A percentile compares a stretch with the other conserved stretches of the same genome.
Evolutionary conservation across 1,140 invertebrate species (phyloP).

Genomic region (Tyrophagus putrescentiae): DNA sequence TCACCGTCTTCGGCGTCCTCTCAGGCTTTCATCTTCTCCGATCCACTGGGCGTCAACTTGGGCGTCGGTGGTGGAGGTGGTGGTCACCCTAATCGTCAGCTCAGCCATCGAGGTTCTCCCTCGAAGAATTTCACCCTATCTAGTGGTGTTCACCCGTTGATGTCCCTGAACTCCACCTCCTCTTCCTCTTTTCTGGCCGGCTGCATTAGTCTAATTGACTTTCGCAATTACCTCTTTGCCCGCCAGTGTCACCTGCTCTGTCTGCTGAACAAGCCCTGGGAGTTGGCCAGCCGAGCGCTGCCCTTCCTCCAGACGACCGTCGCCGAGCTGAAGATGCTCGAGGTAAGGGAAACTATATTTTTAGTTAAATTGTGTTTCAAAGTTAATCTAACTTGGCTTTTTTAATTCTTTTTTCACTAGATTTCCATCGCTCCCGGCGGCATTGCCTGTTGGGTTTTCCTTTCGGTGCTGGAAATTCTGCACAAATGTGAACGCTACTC

Average conservation of each 20-base stretch:
- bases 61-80: neutral
- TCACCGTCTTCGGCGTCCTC: no score
- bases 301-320: conserved; percentile 71
- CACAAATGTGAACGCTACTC: conserved; percentile 41
- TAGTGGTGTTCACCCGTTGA: conserved; percentile 5
- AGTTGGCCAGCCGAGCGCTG: conserved; percentile 67
- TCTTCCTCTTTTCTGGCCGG: neutral
- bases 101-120: neutral
- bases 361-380: no score
- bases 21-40: neutral
- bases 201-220: conserved; percentile 50
- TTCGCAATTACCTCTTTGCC: conserved; percentile 84
- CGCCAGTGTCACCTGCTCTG: conserved; percentile 76
- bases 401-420: conserved; percentile 27
- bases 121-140: conserved; percentile 15
- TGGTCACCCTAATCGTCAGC: neutral
- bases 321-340: conserved; percentile 59
- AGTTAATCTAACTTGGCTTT: neutral
- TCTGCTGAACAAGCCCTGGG: conserved; percentile 44
- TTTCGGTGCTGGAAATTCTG: conserved; percentile 75
- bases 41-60: neutral
- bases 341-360: conserved; percentile 38
- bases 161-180: neutral
- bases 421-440: conserved; percentile 55
- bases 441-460: conserved; percentile 77